Evolutionary conservation across 1,140 invertebrate genomes (phyloP).

Genomic region (Microplitis demolitor): DNA sequence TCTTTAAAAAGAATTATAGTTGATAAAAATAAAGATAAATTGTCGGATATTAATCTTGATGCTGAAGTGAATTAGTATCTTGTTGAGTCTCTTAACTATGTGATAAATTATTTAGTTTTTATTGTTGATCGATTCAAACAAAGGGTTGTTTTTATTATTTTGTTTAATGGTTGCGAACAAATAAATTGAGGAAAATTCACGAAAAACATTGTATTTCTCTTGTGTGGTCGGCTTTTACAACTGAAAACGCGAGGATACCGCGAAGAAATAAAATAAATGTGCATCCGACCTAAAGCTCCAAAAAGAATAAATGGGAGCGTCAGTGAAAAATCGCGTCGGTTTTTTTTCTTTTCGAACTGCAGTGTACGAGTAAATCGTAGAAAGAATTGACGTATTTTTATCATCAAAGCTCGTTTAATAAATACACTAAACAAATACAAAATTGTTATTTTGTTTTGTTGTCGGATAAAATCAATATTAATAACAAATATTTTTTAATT

Average conservation of each 20-base stretch:
- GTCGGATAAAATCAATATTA: no score
- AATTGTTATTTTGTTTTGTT: no score
- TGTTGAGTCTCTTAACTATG: no score
- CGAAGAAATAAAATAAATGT: slow-evolving; percentile 16
- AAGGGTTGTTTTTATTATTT: not conserved
- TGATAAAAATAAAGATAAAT: no score
- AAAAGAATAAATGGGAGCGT: not conserved
- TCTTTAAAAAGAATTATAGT: no score
- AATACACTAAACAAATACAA: no score
- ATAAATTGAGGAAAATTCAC: not conserved
- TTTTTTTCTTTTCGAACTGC: not conserved
- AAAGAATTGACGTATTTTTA: slow-evolving; percentile 11
- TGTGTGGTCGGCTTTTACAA: not conserved
- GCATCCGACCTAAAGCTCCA: not conserved
- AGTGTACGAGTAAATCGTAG: slow-evolving; percentile 18
- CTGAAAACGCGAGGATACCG: not conserved
- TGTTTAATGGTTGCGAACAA: not conserved
- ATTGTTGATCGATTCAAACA: not conserved
- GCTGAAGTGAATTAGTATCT: no score
- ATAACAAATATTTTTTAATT: no score
- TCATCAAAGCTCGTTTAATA: not conserved
- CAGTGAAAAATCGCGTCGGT: slow-evolving; percentile 11
- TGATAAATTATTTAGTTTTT: not conserved
- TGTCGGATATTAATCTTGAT: no score
- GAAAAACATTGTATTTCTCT: not conserved